Evolutionary conservation across 2,113 vertebrate species (phyloP).

Genomic region (Thalassarche chlororhynchos): DNA sequence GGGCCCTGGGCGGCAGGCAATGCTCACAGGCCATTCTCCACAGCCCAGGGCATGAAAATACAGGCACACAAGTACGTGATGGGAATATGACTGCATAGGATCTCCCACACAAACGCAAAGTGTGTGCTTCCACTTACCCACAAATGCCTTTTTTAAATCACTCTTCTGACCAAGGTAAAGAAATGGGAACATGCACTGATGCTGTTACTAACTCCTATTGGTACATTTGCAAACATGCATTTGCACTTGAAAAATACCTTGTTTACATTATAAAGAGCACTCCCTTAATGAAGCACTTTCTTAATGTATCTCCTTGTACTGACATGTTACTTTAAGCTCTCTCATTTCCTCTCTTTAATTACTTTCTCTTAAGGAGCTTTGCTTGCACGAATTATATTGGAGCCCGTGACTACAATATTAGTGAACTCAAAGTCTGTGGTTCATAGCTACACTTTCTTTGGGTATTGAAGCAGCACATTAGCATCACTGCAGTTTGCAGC

Average conservation of each 20-base stretch:
- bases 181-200: background rate
- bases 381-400: background rate
- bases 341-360: constrained; percentile 3
- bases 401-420: background rate
- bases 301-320: background rate
- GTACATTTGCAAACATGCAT: background rate
- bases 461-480: background rate
- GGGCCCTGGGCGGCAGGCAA: background rate
- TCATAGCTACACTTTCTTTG: background rate
- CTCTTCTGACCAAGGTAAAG: background rate
- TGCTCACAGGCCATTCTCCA: background rate
- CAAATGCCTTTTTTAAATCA: background rate
- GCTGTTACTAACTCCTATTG: background rate
- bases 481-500: background rate
- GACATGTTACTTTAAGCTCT: background rate
- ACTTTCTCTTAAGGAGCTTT: constrained; percentile 30
- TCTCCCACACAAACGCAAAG: background rate
- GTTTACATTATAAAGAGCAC: background rate
- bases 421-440: background rate
- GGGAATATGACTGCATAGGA: background rate
- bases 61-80: fast-evolving
- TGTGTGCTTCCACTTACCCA: background rate
- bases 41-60: background rate
- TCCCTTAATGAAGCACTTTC: background rate
- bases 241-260: background rate